A percentile compares a stretch with the other conserved stretches of the same genome.
Conservation (phyloP, 2,113 vertebrate species). For the Pelvicachromis taeniatus region DNA sequence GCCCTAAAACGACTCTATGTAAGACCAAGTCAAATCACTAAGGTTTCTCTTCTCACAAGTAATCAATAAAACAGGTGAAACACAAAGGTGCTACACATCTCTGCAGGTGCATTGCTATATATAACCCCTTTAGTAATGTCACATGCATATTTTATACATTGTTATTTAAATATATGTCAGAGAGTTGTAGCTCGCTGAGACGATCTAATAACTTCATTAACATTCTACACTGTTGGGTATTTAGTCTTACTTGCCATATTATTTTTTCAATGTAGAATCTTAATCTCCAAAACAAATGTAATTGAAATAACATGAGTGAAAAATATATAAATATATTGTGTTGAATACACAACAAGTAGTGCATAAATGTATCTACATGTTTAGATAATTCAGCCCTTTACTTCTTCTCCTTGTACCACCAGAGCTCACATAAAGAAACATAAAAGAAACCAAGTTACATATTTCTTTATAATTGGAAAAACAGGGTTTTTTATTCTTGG, state of each 20-base stretch:
- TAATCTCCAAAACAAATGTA: not conserved
- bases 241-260: not conserved
- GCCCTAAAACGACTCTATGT: not conserved
- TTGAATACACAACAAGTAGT: not conserved
- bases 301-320: not conserved
- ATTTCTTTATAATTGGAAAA: not conserved
- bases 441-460: not conserved
- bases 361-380: not conserved
- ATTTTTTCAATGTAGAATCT: not conserved
- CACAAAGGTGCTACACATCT: not conserved
- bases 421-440: not conserved
- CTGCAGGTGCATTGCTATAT: not conserved
- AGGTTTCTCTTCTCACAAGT: not conserved
- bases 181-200: fast-evolving
- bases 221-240: fast-evolving
- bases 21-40: not conserved
- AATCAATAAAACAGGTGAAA: not conserved
- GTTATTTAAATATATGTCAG: not conserved
- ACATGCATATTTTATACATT: not conserved
- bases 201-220: not conserved
- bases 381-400: not conserved
- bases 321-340: not conserved
- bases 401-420: not conserved
- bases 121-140: not conserved
- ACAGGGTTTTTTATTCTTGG: constrained; percentile 2